Percentiles rank a stretch among this genome's conserved stretches.
These are phyloP conservation scores for Rotaria magnacalcarata DNA, from an alignment of 2,888 invertebrate genomes.

Conservation along the genomic window DNA sequence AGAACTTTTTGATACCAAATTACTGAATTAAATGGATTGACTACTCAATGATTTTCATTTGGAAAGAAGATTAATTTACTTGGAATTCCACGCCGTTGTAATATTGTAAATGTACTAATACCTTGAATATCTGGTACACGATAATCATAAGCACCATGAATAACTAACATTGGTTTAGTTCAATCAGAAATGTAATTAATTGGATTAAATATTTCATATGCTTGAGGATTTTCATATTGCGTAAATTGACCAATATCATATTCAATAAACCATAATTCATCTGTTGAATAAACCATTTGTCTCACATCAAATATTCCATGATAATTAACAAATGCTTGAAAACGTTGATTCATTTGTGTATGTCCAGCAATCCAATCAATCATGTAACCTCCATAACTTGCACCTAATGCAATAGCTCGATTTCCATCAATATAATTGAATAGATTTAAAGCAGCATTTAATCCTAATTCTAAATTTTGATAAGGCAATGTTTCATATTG, in stretches of 20 bases:
- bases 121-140: neutral
- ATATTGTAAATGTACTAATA: neutral
- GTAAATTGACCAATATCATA: neutral
- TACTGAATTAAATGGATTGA: neutral
- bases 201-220: neutral
- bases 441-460: neutral
- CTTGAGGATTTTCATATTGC: neutral
- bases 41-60: neutral
- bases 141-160: neutral
- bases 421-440: neutral
- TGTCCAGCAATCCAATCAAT: conserved; percentile 7
- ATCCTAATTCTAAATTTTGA: neutral
- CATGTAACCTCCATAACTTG: conserved; percentile 12
- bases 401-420: neutral
- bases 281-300: neutral
- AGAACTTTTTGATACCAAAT: neutral
- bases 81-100: neutral
- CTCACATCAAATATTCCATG: neutral
- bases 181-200: neutral
- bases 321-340: neutral
- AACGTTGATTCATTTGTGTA: neutral
- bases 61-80: neutral
- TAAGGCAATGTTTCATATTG: neutral
- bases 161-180: conserved; percentile 10
- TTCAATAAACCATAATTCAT: neutral